phyloP scores from a whole-genome alignment of 2,797 vertebrate genomes.

The Squalus acanthias region DNA sequence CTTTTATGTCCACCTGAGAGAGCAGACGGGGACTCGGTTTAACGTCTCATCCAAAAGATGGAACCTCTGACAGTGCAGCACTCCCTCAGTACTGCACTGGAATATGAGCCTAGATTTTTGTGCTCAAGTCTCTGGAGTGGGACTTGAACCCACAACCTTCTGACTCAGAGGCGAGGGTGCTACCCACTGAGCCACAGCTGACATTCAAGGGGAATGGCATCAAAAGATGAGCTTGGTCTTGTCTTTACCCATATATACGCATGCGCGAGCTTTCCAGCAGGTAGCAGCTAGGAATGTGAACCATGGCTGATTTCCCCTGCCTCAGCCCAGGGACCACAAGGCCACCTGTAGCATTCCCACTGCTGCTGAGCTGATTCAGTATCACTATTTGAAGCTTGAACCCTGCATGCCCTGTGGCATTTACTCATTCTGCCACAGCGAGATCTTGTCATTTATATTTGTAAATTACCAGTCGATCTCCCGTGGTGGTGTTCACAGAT shows the following conservation, averaged over 20 bases:
- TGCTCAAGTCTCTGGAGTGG: too few relatives aligned
- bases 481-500: background rate
- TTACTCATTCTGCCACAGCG: background rate
- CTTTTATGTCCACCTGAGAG: too few relatives aligned
- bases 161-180: too few relatives aligned
- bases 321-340: background rate
- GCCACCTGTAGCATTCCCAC: background rate
- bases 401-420: background rate
- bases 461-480: background rate
- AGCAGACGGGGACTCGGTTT: too few relatives aligned
- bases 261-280: background rate
- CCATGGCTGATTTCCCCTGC: too few relatives aligned
- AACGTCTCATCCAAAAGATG: too few relatives aligned
- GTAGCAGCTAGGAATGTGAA: background rate
- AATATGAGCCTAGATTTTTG: too few relatives aligned
- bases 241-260: too few relatives aligned
- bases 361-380: background rate
- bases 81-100: too few relatives aligned
- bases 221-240: background rate
- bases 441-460: background rate
- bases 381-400: background rate
- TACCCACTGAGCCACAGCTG: too few relatives aligned
- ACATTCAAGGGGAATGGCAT: background rate
- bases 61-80: too few relatives aligned
- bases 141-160: too few relatives aligned